Conservation (phyloP, 2,797 vertebrate genomes). For the Serranus cabrilla region DNA sequence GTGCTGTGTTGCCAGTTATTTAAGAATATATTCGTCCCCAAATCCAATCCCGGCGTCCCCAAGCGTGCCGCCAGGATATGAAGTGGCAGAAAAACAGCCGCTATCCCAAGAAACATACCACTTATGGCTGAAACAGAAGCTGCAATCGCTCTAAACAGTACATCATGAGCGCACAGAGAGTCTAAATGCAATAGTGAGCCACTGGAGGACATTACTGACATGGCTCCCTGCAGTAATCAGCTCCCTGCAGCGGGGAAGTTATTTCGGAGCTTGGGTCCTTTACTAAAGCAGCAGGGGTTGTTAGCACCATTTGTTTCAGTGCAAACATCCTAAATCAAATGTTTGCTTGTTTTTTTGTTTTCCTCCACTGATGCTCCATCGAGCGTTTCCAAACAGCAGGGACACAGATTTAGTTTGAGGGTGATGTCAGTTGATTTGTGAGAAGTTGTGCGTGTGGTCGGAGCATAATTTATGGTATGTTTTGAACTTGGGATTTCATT, state of each 20-base stretch:
- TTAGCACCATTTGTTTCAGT: conserved; percentile 65
- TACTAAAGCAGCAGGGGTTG: conserved; percentile 64
- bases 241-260: conserved; percentile 51
- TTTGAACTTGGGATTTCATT: conserved; percentile 46
- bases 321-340: conserved; percentile 73
- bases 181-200: conserved; percentile 38
- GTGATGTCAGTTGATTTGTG: conserved; percentile 55
- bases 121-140: conserved; percentile 35
- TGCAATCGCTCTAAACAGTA: conserved; percentile 33
- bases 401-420: conserved; percentile 50
- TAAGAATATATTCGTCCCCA: conserved; percentile 47
- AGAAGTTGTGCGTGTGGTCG: conserved; percentile 43
- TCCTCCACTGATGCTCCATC: conserved; percentile 36
- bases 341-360: conserved; percentile 55
- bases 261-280: conserved; percentile 55
- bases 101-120: conserved; percentile 12
- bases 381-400: conserved; percentile 65
- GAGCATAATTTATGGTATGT: conserved; percentile 40
- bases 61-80: conserved; percentile 2
- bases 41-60: conserved; percentile 53
- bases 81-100: conserved; percentile 13
- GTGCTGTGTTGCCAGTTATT: conserved; percentile 44
- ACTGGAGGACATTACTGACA: conserved; percentile 60
- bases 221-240: conserved; percentile 69
- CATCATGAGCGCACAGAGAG: conserved; percentile 40